Conservation (phyloP, 1,140 invertebrate species). For the Drosophila triauraria region DNA sequence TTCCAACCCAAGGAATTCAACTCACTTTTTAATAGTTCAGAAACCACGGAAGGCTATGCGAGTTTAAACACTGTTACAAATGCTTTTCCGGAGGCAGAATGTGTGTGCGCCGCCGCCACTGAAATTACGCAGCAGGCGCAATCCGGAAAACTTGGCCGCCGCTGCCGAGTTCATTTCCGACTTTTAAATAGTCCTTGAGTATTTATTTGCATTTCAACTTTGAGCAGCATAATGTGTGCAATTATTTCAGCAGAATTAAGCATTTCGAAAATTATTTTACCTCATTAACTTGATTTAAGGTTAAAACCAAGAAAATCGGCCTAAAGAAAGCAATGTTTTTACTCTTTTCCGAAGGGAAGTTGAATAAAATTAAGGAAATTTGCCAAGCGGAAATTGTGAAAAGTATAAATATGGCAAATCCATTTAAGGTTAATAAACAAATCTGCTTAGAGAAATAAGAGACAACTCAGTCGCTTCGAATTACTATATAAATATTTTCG, state of each 20-base stretch:
- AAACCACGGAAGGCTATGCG: slow-evolving; percentile 37
- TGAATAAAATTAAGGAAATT: neutral
- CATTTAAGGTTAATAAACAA: slow-evolving; percentile 42
- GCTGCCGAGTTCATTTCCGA: slow-evolving; percentile 11
- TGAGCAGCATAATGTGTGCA: slow-evolving; percentile 27
- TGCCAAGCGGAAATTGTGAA: slow-evolving; percentile 19
- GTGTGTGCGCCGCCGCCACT: slow-evolving; percentile 13
- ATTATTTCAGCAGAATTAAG: slow-evolving; percentile 35
- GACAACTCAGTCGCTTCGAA: slow-evolving; percentile 15
- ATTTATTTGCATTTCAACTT: slow-evolving; percentile 48
- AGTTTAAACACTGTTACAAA: slow-evolving; percentile 52
- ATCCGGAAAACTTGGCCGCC: slow-evolving; percentile 35
- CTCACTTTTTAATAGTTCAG: slow-evolving; percentile 53
- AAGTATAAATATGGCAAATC: slow-evolving; percentile 23
- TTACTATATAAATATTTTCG: slow-evolving; percentile 45
- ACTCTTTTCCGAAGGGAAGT: neutral
- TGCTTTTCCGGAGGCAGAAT: slow-evolving; percentile 37
- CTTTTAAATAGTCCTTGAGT: slow-evolving; percentile 39
- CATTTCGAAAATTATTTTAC: slow-evolving; percentile 16
- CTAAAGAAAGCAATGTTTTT: neutral
- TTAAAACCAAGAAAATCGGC: neutral
- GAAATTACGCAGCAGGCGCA: slow-evolving; percentile 36
- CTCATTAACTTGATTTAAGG: slow-evolving; percentile 15
- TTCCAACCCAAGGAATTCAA: slow-evolving; percentile 24
- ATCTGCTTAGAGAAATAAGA: slow-evolving; percentile 32